Evolutionary conservation across 2,888 invertebrate genomes (phyloP).

Genomic region (Encarsia formosa): DNA sequence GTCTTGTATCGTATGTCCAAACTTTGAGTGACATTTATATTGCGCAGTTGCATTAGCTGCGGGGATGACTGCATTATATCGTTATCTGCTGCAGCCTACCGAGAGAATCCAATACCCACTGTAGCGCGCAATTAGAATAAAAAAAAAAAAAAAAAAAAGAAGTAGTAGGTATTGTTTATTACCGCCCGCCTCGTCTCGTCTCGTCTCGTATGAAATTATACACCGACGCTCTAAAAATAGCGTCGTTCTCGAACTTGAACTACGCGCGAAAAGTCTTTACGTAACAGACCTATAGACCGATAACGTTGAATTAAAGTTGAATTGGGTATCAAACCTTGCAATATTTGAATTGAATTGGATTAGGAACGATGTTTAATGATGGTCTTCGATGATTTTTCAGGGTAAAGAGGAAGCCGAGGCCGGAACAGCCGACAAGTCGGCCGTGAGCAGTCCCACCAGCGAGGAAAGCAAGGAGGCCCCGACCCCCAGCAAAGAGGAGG

Average conservation of each 20-base stretch:
- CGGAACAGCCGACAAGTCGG: conserved; percentile 19
- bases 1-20: conserved; percentile 8
- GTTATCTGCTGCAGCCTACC: not conserved
- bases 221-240: conserved; percentile 6
- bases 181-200: not conserved
- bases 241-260: conserved; percentile 11
- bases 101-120: conserved; percentile 17
- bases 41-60: conserved; percentile 16
- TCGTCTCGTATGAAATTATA: conserved; percentile 11
- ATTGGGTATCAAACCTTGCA: too few relatives aligned
- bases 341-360: too few relatives aligned
- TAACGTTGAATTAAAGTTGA: too few relatives aligned
- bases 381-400: too few relatives aligned
- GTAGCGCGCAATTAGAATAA: conserved; percentile 2
- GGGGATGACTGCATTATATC: not conserved
- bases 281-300: too few relatives aligned
- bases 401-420: conserved; percentile 40
- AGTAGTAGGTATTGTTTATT: conserved; percentile 7
- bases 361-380: too few relatives aligned
- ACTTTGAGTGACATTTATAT: conserved; percentile 7
- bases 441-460: conserved; percentile 36
- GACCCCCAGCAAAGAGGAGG: conserved; percentile 8
- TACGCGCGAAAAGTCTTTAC: too few relatives aligned
- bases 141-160: not conserved
- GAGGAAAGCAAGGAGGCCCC: conserved; percentile 24